These are phyloP conservation scores for Dysdera silvatica DNA, from an alignment of 1,140 invertebrate species.

Conservation along the genomic window DNA sequence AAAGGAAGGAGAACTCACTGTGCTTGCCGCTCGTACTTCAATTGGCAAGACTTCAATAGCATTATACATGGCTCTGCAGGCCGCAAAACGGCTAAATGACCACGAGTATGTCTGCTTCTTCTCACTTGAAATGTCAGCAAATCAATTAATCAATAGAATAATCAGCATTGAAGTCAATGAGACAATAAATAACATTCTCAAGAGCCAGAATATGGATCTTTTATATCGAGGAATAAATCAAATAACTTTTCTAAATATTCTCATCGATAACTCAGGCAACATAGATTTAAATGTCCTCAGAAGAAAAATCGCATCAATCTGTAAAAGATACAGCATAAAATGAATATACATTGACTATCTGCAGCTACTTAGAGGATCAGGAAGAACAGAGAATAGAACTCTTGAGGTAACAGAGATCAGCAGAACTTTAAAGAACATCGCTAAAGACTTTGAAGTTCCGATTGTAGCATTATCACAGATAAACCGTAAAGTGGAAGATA, in stretches of 20 bases:
- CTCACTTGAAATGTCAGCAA: constrained; percentile 20
- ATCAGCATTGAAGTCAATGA: background rate
- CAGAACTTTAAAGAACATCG: constrained; percentile 29
- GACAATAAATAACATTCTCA: background rate
- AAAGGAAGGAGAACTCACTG: background rate
- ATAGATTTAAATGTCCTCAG: background rate
- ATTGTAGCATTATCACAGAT: constrained; percentile 33
- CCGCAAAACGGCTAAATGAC: background rate
- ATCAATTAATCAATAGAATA: constrained; percentile 7
- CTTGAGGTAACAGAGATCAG: constrained; percentile 31
- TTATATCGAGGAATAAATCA: background rate
- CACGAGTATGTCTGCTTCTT: constrained; percentile 2
- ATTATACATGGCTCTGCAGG: background rate
- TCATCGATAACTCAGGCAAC: constrained; percentile 9
- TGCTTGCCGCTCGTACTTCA: background rate
- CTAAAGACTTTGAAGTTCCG: constrained; percentile 31
- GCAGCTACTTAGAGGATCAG: constrained; percentile 23
- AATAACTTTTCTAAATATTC: background rate
- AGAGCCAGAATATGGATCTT: background rate
- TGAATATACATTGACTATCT: constrained; percentile 32
- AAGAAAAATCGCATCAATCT: background rate
- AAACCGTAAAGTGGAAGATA: constrained; percentile 25
- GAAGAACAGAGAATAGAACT: constrained; percentile 26
- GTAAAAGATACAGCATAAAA: background rate
- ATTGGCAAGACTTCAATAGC: background rate